These are phyloP conservation scores for Chironex yamaguchii DNA, from an alignment of 30 jellyfish, hydroid and myxozoan genomes.

Conservation along the genomic window DNA sequence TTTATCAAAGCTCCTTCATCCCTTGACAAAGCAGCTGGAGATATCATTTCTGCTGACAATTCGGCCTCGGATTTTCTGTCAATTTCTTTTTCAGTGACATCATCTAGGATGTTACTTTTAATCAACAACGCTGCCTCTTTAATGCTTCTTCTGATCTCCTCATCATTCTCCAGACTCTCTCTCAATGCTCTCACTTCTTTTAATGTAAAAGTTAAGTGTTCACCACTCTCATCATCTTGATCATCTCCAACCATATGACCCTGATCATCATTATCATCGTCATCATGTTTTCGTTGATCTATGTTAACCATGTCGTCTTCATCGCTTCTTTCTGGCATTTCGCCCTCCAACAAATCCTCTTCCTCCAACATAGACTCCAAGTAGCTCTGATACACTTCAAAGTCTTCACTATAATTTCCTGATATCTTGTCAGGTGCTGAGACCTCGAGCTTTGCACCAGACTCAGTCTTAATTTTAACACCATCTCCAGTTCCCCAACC, in stretches of 20 bases:
- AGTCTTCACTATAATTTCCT: conserved; percentile 96
- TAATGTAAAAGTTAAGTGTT: conserved; percentile 74
- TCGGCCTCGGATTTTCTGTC: no score
- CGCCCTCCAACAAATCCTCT: conserved; percentile 51
- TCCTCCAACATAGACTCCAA: conserved; percentile 77
- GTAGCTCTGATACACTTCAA: conserved; percentile 89
- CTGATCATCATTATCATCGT: neutral
- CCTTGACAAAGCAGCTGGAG: no score
- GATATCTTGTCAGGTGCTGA: conserved; percentile 78
- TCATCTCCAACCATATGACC: conserved; percentile 47
- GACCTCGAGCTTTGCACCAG: conserved; percentile 79
- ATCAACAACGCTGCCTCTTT: conserved; percentile 17
- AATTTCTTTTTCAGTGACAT: conserved; percentile 35
- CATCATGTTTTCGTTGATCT: conserved; percentile 4
- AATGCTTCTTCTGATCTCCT: conserved; percentile 65
- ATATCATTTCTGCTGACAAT: no score
- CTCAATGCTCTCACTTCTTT: conserved; percentile 91
- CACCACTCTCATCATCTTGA: conserved; percentile 52
- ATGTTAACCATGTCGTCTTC: neutral
- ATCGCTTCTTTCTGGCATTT: neutral
- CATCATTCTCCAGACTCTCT: conserved; percentile 82
- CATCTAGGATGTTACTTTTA: neutral
- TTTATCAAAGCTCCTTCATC: no score
- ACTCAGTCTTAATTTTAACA: conserved; percentile 79
- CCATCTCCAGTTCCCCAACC: conserved; percentile 92